Evolutionary conservation across 2,113 vertebrate genomes (phyloP).

Genomic region (Hassar affinis): DNA sequence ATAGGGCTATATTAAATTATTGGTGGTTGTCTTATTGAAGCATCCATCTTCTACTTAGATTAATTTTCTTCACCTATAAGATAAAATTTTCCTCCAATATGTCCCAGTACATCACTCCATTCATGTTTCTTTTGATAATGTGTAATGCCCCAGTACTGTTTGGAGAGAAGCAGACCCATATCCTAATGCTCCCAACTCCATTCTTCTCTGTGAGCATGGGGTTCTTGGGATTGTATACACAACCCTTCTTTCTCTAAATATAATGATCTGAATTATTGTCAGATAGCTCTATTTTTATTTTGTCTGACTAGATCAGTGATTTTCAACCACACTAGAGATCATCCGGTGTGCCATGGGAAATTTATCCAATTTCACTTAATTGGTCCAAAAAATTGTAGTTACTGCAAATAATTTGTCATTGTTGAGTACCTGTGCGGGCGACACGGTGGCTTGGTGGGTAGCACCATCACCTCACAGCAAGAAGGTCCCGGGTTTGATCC

Average conservation of each 20-base stretch:
- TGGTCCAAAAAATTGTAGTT: too few species aligned
- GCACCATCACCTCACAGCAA: too few species aligned
- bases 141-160: neutral
- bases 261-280: neutral
- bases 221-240: neutral
- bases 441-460: too few species aligned
- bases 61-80: neutral
- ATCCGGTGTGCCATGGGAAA: too few species aligned
- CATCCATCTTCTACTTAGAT: neutral
- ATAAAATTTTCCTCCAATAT: neutral
- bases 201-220: neutral
- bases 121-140: neutral
- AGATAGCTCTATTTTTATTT: neutral
- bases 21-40: neutral
- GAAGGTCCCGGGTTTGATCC: too few species aligned
- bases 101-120: neutral
- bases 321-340: too few species aligned
- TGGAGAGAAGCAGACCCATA: neutral
- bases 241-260: neutral
- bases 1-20: too few species aligned
- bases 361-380: too few species aligned
- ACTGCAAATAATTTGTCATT: too few species aligned
- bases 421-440: too few species aligned
- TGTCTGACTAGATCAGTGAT: neutral
- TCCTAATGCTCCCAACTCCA: neutral